Percentiles rank a stretch among this genome's conserved stretches.
phyloP scores from a whole-genome alignment of 2,797 vertebrate genomes.

The Lycodopsis pacificus region DNA sequence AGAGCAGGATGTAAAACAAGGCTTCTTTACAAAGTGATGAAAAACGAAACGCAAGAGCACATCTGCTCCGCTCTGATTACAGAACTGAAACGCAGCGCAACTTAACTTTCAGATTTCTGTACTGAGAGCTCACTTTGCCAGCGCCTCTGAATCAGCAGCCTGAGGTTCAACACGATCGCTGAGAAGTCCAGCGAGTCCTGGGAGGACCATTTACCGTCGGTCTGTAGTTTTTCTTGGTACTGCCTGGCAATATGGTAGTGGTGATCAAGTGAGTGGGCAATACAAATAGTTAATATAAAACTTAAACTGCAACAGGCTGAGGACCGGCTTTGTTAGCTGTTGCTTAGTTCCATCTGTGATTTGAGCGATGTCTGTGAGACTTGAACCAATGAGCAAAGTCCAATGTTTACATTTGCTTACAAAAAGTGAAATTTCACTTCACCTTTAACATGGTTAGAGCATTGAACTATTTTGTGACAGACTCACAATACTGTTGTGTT shows the following conservation, averaged over 20 bases:
- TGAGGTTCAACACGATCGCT: conserved; percentile 30
- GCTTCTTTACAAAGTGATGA: conserved; percentile 33
- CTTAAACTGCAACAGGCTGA: background rate
- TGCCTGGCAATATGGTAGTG: background rate
- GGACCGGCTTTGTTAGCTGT: background rate
- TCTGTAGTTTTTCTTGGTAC: background rate
- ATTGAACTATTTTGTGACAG: background rate
- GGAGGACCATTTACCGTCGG: conserved; percentile 29
- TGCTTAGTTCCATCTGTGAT: background rate
- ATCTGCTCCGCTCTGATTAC: conserved; percentile 52
- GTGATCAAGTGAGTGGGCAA: too few relatives aligned
- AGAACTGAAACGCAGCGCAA: conserved; percentile 38
- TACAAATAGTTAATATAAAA: background rate
- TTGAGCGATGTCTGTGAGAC: background rate
- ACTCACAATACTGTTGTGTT: conserved; percentile 4
- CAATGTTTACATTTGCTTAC: background rate
- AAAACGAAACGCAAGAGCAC: conserved; percentile 23
- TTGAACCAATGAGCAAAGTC: background rate
- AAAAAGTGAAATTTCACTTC: background rate
- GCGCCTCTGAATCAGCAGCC: conserved; percentile 46
- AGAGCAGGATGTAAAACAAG: conserved; percentile 26
- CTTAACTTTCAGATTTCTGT: conserved; percentile 18
- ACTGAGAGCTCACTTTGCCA: conserved; percentile 14
- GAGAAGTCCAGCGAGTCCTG: background rate
- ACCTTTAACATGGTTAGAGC: background rate